Conservation (phyloP, 2,113 vertebrate genomes). For the Pelmatolapia mariae region DNA sequence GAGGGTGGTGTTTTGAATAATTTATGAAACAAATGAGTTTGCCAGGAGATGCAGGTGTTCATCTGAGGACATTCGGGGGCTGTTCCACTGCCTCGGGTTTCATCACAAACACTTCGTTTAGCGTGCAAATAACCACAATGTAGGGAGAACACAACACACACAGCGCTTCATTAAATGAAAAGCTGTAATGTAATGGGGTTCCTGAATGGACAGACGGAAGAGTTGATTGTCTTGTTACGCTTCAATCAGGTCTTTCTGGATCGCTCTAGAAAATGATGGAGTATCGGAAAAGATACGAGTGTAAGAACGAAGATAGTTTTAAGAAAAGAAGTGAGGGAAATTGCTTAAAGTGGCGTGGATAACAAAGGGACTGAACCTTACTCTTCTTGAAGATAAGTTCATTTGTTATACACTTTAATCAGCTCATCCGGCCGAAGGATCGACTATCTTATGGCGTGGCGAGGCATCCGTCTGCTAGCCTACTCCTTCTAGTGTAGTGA, state of each 20-base stretch:
- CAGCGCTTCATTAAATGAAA: neutral
- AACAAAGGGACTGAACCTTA: neutral
- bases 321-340: neutral
- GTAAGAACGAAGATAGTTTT: neutral
- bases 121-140: neutral
- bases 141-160: neutral
- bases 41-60: conserved; percentile 49
- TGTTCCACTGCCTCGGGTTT: conserved; percentile 43
- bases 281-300: neutral
- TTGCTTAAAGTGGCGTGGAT: neutral
- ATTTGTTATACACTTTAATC: neutral
- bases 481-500: neutral
- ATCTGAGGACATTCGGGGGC: conserved; percentile 11
- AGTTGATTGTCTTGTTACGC: neutral
- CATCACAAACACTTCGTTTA: conserved; percentile 22
- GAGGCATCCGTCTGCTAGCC: neutral
- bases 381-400: neutral
- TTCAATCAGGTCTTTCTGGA: neutral
- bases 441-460: neutral
- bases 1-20: conserved; percentile 52
- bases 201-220: neutral
- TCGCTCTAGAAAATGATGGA: neutral
- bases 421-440: neutral
- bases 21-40: conserved; percentile 63
- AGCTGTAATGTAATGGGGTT: neutral